These are phyloP conservation scores for Eilema sororculum DNA, from an alignment of 2,888 invertebrate species.

Conservation along the genomic window DNA sequence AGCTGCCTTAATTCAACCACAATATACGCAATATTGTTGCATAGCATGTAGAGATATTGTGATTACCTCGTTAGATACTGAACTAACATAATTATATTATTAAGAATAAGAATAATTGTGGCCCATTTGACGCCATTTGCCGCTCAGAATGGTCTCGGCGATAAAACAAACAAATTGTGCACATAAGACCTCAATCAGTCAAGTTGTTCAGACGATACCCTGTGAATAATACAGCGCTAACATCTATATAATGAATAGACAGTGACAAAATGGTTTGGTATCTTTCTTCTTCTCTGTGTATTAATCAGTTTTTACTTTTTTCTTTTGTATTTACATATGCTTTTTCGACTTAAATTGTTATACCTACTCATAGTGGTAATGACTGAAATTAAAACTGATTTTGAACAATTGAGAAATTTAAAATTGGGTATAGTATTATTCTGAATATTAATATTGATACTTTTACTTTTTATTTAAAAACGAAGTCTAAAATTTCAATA, in stretches of 20 bases:
- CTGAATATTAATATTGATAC: no score
- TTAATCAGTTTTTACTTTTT: background rate
- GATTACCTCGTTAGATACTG: background rate
- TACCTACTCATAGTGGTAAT: no score
- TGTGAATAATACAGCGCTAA: background rate
- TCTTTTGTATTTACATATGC: no score
- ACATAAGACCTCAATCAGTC: conserved; percentile 4
- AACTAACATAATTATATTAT: conserved; percentile 4
- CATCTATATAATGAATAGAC: background rate
- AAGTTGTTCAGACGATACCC: background rate
- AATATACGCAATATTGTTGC: background rate
- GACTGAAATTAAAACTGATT: no score
- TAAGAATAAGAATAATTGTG: conserved; percentile 2
- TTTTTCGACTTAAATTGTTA: background rate
- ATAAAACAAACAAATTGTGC: conserved; percentile 1
- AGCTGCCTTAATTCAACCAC: background rate
- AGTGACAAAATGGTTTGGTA: background rate
- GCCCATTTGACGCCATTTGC: background rate
- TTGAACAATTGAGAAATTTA: no score
- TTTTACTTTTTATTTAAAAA: no score
- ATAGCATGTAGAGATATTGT: background rate
- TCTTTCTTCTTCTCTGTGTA: background rate
- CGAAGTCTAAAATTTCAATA: no score
- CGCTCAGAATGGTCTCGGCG: background rate
- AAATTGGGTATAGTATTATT: no score